Base-by-base conservation (phyloP, 2,888 invertebrate genomes). In the Amblyjoppa fuscipennis region DNA sequence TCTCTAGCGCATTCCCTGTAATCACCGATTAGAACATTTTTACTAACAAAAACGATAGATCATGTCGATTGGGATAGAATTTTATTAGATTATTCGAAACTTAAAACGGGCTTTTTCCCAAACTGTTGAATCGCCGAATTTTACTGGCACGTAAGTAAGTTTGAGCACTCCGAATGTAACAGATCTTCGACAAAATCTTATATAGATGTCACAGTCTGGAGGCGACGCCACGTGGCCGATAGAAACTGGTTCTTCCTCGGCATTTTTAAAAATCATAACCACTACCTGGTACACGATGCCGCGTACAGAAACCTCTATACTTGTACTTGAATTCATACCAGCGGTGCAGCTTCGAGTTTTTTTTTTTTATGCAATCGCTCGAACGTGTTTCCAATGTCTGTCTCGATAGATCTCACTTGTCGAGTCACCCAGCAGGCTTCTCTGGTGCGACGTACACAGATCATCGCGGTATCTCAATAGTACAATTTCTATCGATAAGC, bases 161-260 rank as follows among this genome's bases (percentile, higher is more conserved):
- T 20, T 20, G 20, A 20, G 20, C n/a, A 41, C 28, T 74, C 11
- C 61, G 59, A 28, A 74, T 51, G 34, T 49, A 5, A n/a, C 3
- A 64, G 61, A 61, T 64, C 64, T 75, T 75, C 75, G 49, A 20
- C 64, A 64, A 75, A 75, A 59, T 28, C 51, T 49, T 49, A 75
- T 75, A 75, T 51, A 75, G 49, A 20, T 61, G 49, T 49, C 31
- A 5, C 20, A 31, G 16, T 25, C 3, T 5, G 11, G 28, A 25
- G 2, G 59, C 11, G 28, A 13, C 7, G 56, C 25, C 56, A 25
- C 20, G 56, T 20, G 25, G 13, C 28, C 28, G 59, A 59, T 59
- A 25, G 28, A 59, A 59, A 59, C 59, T 4, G 28, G 59, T 59
- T 59, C 28, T 28, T 59, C 28, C 11, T 28, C 59, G 16, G 45